A percentile compares a stretch with the other conserved stretches of the same genome.
phyloP scores from a whole-genome alignment of 2,113 vertebrate species.

The Guaruba guarouba region DNA sequence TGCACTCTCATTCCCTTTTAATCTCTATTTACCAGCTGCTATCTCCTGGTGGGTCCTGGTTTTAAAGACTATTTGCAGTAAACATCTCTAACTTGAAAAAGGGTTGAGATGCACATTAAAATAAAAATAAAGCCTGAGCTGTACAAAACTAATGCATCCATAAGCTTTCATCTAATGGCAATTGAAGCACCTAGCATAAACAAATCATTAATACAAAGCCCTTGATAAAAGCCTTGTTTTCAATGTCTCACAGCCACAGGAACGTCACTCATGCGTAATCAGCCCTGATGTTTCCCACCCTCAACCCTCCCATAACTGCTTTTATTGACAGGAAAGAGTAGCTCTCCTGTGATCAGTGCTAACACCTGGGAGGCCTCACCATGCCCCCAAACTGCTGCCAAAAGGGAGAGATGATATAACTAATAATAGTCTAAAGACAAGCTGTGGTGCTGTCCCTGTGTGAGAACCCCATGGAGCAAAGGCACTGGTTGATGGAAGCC shows the following conservation, averaged over 20 bases:
- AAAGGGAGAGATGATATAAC: not conserved
- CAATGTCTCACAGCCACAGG: not conserved
- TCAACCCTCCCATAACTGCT: not conserved
- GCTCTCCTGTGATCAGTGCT: not conserved
- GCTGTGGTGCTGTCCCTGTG: not conserved
- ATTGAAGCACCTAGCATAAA: not conserved
- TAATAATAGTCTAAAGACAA: accelerated
- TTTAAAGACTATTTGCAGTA: not conserved
- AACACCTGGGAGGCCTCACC: not conserved
- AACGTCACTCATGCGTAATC: not conserved
- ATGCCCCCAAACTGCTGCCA: not conserved
- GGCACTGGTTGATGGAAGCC: not conserved
- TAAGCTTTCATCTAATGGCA: constrained; percentile 30
- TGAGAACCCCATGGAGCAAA: accelerated
- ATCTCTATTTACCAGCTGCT: not conserved
- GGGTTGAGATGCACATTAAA: not conserved
- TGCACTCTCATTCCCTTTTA: not conserved
- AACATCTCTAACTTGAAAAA: not conserved
- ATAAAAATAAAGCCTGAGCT: not conserved
- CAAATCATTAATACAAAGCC: not conserved
- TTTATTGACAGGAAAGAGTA: not conserved
- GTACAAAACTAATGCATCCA: not conserved
- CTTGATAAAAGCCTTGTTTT: not conserved
- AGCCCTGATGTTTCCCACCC: accelerated
- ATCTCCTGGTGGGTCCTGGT: not conserved